These are phyloP conservation scores for Drosophila repleta DNA, from an alignment of 1,140 invertebrate genomes.

Conservation along the genomic window DNA sequence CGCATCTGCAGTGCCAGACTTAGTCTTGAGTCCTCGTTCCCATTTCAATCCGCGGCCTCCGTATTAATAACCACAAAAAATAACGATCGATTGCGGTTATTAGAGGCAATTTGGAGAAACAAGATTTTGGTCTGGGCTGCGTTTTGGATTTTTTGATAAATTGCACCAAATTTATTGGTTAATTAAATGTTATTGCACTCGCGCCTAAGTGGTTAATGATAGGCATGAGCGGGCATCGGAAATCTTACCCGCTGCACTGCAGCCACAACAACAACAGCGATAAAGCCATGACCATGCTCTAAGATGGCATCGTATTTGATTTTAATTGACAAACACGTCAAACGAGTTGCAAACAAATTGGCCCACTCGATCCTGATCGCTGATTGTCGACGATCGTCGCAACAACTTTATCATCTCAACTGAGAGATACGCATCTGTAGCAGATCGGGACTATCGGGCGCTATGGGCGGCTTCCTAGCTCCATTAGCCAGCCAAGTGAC, in stretches of 20 bases:
- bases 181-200: slow-evolving; percentile 81
- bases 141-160: slow-evolving; percentile 64
- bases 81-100: slow-evolving; percentile 83
- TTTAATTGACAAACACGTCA: slow-evolving; percentile 81
- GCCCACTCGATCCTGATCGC: slow-evolving; percentile 38
- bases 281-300: slow-evolving; percentile 28
- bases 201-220: slow-evolving; percentile 79
- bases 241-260: slow-evolving; percentile 2
- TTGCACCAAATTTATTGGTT: slow-evolving; percentile 78
- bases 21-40: slow-evolving; percentile 31
- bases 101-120: slow-evolving; percentile 77
- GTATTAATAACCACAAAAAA: slow-evolving; percentile 83
- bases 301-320: slow-evolving; percentile 72
- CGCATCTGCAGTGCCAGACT: slow-evolving; percentile 26
- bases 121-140: slow-evolving; percentile 58
- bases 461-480: slow-evolving; percentile 63
- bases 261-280: no score
- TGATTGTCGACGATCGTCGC: slow-evolving; percentile 43
- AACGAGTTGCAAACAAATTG: slow-evolving; percentile 72
- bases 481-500: slow-evolving; percentile 59
- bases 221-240: slow-evolving; percentile 38
- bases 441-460: slow-evolving; percentile 41
- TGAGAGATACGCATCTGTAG: slow-evolving; percentile 1
- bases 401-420: slow-evolving; percentile 69
- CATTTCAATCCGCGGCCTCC: slow-evolving; percentile 38